Percentiles rank a stretch among this genome's conserved stretches.
Evolutionary conservation across 2,888 invertebrate genomes (phyloP).

Genomic region (Parascotia fuliginaria): DNA sequence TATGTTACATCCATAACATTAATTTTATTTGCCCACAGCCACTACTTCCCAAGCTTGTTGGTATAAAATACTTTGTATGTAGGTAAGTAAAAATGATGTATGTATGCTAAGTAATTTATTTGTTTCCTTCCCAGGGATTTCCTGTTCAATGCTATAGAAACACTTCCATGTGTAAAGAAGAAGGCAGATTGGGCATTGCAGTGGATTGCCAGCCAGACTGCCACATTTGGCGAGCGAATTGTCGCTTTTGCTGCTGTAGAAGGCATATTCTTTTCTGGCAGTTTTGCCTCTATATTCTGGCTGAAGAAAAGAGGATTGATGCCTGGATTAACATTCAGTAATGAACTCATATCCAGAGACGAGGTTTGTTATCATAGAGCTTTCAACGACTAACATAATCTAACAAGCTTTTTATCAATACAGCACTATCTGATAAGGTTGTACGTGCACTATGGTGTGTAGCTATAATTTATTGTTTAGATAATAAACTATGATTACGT

Average conservation of each 20-base stretch:
- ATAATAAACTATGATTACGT: not conserved
- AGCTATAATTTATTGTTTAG: not conserved
- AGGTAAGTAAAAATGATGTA: no score
- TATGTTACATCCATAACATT: no score
- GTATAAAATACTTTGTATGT: no score
- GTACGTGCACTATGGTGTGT: not conserved
- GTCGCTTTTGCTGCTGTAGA: conserved; percentile 99
- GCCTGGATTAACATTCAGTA: conserved; percentile 99
- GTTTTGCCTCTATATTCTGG: conserved; percentile 99
- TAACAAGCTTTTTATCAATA: not conserved
- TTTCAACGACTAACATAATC: not conserved
- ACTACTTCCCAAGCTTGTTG: no score
- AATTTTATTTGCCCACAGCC: no score
- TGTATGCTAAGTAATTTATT: no score
- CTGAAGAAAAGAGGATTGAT: conserved; percentile 98
- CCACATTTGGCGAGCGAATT: conserved; percentile 97
- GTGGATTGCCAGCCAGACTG: conserved; percentile 95
- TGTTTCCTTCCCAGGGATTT: conserved; percentile 87
- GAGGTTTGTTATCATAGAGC: no score
- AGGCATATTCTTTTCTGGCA: conserved; percentile 99
- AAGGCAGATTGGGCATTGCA: conserved; percentile 99
- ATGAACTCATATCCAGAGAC: conserved; percentile 98
- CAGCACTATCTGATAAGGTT: not conserved
- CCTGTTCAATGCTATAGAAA: conserved; percentile 98
- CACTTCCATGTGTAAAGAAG: conserved; percentile 97